Evolutionary conservation across 2,888 invertebrate species (phyloP).

Genomic region (Rhaphigaster nebulosa): DNA sequence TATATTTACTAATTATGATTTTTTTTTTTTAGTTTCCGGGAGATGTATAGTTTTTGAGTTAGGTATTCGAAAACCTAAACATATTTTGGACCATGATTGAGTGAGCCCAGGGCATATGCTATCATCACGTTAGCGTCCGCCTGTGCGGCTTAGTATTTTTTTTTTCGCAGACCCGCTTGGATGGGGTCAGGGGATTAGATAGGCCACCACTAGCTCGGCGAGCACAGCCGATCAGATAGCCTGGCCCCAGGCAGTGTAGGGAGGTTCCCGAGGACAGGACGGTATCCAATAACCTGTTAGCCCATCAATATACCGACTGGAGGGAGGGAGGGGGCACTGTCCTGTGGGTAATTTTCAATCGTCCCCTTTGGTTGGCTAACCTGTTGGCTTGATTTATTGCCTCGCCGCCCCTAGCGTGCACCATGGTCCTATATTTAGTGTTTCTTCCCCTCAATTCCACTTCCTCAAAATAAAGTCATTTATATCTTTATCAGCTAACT

Average conservation of each 20-base stretch:
- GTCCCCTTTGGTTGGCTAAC: slow-evolving; percentile 33
- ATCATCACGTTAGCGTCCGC: neutral
- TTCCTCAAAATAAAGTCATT: neutral
- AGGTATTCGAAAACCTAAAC: too few species aligned
- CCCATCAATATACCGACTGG: neutral
- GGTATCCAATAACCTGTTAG: slow-evolving; percentile 28
- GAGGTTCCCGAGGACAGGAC: neutral
- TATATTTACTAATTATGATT: too few species aligned
- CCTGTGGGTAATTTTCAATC: slow-evolving; percentile 45
- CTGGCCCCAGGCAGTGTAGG: neutral
- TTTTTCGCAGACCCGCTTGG: neutral
- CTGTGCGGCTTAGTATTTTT: neutral
- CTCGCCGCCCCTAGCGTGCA: neutral
- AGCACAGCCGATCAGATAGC: neutral
- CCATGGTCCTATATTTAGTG: neutral
- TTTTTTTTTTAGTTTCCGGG: too few species aligned
- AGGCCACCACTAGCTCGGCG: neutral
- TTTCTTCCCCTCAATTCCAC: neutral
- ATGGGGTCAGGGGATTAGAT: neutral
- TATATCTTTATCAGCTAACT: neutral
- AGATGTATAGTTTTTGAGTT: too few species aligned
- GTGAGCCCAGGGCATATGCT: neutral
- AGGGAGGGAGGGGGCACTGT: neutral
- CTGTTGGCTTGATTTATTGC: slow-evolving; percentile 45
- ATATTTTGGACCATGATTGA: neutral